Evolutionary conservation across 2,888 invertebrate species (phyloP).

Genomic region (Eupithecia vulgata): DNA sequence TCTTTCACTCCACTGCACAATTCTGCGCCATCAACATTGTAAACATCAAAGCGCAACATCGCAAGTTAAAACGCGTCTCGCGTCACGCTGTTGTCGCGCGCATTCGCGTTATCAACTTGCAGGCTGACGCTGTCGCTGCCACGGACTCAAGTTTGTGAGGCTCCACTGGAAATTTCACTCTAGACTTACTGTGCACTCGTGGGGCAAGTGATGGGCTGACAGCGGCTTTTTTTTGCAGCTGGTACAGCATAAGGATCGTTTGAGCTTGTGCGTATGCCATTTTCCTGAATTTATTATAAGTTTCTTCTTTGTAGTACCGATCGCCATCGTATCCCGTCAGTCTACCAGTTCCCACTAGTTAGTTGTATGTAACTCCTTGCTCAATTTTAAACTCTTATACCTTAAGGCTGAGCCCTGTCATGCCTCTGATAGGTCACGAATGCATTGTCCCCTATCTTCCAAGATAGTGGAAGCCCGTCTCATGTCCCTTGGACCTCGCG

Average conservation of each 20-base stretch:
- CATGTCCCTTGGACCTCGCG: slow-evolving; percentile 45
- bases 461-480: slow-evolving; percentile 21
- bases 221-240: background rate
- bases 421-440: slow-evolving; percentile 1
- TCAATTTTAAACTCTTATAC: background rate
- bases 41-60: slow-evolving; percentile 51
- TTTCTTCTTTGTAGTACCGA: background rate
- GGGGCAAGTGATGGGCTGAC: slow-evolving; percentile 47
- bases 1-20: slow-evolving; percentile 12
- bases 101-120: slow-evolving; percentile 75
- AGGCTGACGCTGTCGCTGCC: slow-evolving; percentile 79
- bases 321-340: no score
- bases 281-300: background rate
- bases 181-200: slow-evolving; percentile 63
- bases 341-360: background rate
- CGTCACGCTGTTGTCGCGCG: slow-evolving; percentile 45
- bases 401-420: background rate
- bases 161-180: slow-evolving; percentile 79
- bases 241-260: background rate
- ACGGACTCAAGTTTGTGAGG: slow-evolving; percentile 80
- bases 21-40: slow-evolving; percentile 40
- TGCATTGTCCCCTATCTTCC: background rate
- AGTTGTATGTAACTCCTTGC: background rate
- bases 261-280: background rate
- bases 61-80: slow-evolving; percentile 56